Evolutionary conservation across 2,797 vertebrate species (phyloP).

Genomic region (Parambassis ranga): DNA sequence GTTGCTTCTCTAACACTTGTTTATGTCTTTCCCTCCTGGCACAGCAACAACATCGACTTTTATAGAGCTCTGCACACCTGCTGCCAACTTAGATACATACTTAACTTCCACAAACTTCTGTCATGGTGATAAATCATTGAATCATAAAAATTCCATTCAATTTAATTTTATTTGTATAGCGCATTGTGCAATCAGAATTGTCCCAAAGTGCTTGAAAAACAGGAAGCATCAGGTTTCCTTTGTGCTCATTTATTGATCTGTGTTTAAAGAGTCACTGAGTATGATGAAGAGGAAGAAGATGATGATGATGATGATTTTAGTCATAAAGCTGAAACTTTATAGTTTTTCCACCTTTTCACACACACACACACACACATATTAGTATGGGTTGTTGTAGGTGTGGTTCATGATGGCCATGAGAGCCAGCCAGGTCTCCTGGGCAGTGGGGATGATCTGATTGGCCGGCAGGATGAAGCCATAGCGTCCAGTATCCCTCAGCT

Average conservation of each 20-base stretch:
- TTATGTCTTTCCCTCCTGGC: no score
- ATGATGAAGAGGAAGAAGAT: not conserved
- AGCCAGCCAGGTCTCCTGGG: conserved; percentile 90
- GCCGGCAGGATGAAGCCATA: conserved; percentile 93
- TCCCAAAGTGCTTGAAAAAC: no score
- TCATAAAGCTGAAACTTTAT: not conserved
- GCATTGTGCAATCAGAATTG: no score
- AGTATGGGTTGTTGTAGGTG: conserved; percentile 78
- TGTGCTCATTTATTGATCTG: conserved; percentile 13
- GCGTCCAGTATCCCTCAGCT: conserved; percentile 89
- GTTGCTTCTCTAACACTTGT: no score
- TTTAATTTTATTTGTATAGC: no score
- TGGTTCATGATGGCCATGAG: conserved; percentile 88
- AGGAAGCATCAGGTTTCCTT: not conserved
- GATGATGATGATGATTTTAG: not conserved
- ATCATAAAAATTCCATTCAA: no score
- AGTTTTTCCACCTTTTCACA: not conserved
- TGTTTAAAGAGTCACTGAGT: not conserved
- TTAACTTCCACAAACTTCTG: no score
- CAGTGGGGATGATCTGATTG: conserved; percentile 89
- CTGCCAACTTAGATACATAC: no score
- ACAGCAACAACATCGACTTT: no score
- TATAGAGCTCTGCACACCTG: no score
- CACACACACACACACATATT: not conserved
- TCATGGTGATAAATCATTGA: no score